These are phyloP conservation scores for Gracilinanus agilis DNA, from an alignment of 2,113 vertebrate species.

Conservation along the genomic window DNA sequence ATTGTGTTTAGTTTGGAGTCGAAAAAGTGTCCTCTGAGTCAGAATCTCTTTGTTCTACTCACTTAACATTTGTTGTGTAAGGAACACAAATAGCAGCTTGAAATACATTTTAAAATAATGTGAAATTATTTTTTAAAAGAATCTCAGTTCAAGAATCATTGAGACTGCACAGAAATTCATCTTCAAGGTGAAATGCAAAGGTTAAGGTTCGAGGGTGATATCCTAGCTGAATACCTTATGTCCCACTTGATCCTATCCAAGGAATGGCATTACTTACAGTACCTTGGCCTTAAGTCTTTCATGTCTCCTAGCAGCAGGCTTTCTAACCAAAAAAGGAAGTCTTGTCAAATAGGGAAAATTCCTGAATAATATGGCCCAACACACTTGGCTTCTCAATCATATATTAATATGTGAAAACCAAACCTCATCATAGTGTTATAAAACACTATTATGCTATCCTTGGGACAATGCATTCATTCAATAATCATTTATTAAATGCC, in stretches of 20 bases:
- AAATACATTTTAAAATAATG: no score
- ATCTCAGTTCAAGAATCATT: neutral
- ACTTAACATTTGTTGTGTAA: neutral
- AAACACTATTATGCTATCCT: neutral
- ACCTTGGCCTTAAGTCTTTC: neutral
- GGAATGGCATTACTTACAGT: neutral
- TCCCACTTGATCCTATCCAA: fast-evolving
- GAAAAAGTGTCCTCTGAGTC: neutral
- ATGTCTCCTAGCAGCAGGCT: neutral
- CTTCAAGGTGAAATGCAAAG: constrained; percentile 54
- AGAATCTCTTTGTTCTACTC: constrained; percentile 42
- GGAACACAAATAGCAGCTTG: no score
- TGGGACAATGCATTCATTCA: neutral
- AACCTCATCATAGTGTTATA: neutral
- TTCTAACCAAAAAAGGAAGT: neutral
- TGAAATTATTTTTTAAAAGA: neutral
- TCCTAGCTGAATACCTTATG: fast-evolving
- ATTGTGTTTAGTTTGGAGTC: constrained; percentile 20
- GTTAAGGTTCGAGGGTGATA: neutral
- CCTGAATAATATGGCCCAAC: neutral
- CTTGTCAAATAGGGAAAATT: neutral
- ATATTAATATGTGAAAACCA: neutral
- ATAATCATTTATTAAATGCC: neutral
- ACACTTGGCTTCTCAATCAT: neutral
- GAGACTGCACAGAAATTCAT: constrained; percentile 38